Evolutionary conservation across 2,113 vertebrate species (phyloP), one percentile per base, ranked within the genome.

Genomic region (Myanophis thanlyinensis): DNA sequence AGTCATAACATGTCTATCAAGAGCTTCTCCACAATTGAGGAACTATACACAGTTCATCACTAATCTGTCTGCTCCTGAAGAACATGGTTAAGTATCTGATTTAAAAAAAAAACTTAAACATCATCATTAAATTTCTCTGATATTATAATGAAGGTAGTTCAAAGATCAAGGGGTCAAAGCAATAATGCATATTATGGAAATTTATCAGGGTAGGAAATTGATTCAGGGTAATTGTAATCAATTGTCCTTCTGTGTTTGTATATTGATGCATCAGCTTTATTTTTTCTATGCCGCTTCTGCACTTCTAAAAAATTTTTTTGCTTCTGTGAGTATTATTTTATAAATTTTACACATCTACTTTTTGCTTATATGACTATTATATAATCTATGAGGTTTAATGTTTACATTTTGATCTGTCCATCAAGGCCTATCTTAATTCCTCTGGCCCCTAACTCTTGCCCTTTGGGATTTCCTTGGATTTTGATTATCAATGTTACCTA

Each of bases 81-180:
- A 88, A 93, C 89, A 48, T 95, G 92, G 93, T 93, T 95, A 85
- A 88, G 2, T 0, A 3, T 25, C 95, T 94, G 93, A 93, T 96
- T 62, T 10, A 1, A 20, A 53, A 53, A 95, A 96, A 89, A 4
- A 0, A 90, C 6, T 48, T 0, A 0, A 92, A 93, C 47, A 94
- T 52, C 88, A 13, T 0, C 2, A 30, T 91, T 9, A 23, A 89
- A 91, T 12, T 49, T 20, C 11, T 15, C 13, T 67, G 48, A 94
- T 22, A 2, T 93, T 89, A 85, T 23, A 23, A 23, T 22, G 23
- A 10, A 12, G 4, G 25, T 52, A 22, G 85, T 13, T 2, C 62
- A 27, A 51, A 89, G 87, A 49, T 48, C 30, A 89, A 59, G 22
- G 85, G 30, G 6, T 2, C 22, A 80, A 53, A 9, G 85, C 85